Percentiles rank a stretch among this genome's conserved stretches.
These are phyloP conservation scores for Onychomys arenicola DNA, from an alignment of 2,797 vertebrate species.

Conservation along the genomic window DNA sequence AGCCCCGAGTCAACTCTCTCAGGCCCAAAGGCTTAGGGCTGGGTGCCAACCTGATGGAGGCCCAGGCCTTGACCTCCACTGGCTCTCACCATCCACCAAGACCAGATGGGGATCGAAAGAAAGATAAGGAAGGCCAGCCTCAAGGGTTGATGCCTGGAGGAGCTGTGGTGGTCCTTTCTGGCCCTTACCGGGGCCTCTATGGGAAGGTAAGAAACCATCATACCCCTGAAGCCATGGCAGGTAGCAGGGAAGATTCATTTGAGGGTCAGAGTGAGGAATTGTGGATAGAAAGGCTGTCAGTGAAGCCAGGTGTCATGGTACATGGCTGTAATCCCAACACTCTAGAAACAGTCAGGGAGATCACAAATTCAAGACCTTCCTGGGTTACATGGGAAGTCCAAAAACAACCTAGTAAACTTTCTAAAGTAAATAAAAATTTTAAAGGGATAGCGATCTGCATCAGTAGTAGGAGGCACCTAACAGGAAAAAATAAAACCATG, in stretches of 20 bases:
- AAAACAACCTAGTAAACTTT: background rate
- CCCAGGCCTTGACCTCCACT: conserved; percentile 88
- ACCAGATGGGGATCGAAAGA: conserved; percentile 88
- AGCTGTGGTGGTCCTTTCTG: conserved; percentile 90
- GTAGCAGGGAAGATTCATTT: background rate
- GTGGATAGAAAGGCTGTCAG: conserved; percentile 28
- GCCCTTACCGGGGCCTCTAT: conserved; percentile 93
- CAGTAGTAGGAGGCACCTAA: background rate
- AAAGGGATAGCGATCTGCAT: background rate
- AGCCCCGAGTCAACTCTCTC: conserved; percentile 91
- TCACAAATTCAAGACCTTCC: conserved; percentile 5
- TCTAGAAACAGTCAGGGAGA: background rate
- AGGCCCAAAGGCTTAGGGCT: conserved; percentile 94
- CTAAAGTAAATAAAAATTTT: background rate
- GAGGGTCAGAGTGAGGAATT: background rate
- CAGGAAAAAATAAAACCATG: background rate
- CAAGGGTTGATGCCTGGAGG: conserved; percentile 90
- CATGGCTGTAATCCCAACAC: background rate
- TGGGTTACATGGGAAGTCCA: background rate
- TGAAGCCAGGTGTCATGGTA: background rate
- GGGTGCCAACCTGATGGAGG: conserved; percentile 91
- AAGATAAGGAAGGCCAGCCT: conserved; percentile 87
- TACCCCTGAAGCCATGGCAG: background rate
- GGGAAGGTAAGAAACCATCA: conserved; percentile 90
- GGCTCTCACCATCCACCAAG: conserved; percentile 85